These are phyloP conservation scores for Zaprionus camerounensis DNA, from an alignment of 1,140 invertebrate genomes.

Conservation along the genomic window DNA sequence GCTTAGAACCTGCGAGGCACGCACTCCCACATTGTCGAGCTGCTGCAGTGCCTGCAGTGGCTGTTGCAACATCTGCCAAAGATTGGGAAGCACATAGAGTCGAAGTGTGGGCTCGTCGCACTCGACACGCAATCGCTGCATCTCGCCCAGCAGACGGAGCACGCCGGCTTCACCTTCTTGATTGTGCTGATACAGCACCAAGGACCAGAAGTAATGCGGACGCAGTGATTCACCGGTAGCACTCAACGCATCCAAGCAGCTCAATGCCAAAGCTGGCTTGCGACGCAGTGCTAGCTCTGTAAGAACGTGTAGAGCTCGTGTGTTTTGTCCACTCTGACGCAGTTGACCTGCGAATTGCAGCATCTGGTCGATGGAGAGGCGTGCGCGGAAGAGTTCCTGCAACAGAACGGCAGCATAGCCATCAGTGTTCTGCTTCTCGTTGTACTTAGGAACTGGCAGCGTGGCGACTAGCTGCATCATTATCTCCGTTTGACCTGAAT, in stretches of 20 bases:
- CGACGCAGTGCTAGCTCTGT: slow-evolving; percentile 69
- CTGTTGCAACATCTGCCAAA: slow-evolving; percentile 76
- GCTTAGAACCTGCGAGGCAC: slow-evolving; percentile 60
- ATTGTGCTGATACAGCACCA: slow-evolving; percentile 57
- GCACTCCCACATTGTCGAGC: slow-evolving; percentile 78
- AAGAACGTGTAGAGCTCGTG: slow-evolving; percentile 66
- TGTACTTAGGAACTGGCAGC: slow-evolving; percentile 63
- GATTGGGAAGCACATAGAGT: slow-evolving; percentile 83
- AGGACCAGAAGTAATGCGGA: slow-evolving; percentile 82
- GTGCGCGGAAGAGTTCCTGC: slow-evolving; percentile 66
- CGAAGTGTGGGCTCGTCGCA: slow-evolving; percentile 84
- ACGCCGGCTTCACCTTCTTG: slow-evolving; percentile 68
- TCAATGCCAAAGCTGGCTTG: slow-evolving; percentile 45
- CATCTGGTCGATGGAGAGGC: slow-evolving; percentile 31
- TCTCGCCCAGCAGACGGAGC: slow-evolving; percentile 75
- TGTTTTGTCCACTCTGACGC: slow-evolving; percentile 59
- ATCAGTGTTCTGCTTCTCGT: slow-evolving; percentile 71
- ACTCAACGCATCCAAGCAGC: slow-evolving; percentile 60
- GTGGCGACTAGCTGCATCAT: slow-evolving; percentile 52
- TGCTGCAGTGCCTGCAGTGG: slow-evolving; percentile 70
- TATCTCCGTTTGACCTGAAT: slow-evolving; percentile 35
- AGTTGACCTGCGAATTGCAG: slow-evolving; percentile 62
- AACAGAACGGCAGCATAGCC: slow-evolving; percentile 63
- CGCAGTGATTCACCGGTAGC: slow-evolving; percentile 59
- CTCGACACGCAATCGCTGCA: slow-evolving; percentile 81